Percentiles rank a stretch among this genome's conserved stretches.
These are phyloP conservation scores for Aleiodes testaceus DNA, from an alignment of 2,888 invertebrate genomes.

Conservation along the genomic window DNA sequence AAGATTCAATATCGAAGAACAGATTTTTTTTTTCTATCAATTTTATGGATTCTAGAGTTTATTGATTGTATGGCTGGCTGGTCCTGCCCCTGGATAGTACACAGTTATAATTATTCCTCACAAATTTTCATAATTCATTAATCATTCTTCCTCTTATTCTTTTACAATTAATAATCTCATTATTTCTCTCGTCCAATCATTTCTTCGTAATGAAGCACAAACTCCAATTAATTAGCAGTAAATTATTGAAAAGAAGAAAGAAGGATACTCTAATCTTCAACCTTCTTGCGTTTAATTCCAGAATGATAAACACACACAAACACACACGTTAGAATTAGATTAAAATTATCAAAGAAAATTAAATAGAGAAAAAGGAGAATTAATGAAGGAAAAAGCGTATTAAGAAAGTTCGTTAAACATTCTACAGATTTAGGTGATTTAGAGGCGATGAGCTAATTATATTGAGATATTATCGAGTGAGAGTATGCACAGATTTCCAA, in stretches of 20 bases:
- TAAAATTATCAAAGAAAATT: constrained; percentile 11
- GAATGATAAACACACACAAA: constrained; percentile 16
- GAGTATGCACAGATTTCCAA: constrained; percentile 15
- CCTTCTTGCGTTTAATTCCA: constrained; percentile 35
- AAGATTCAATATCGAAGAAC: constrained; percentile 18
- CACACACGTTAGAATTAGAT: constrained; percentile 30
- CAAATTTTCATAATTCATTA: constrained; percentile 16
- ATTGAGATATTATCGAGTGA: constrained; percentile 15
- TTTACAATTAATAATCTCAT: constrained; percentile 1
- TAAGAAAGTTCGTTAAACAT: constrained; percentile 11
- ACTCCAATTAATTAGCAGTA: constrained; percentile 19
- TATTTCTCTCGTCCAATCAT: constrained; percentile 34
- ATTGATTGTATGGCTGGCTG: background rate
- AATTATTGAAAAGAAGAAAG: background rate
- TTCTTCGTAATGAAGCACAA: constrained; percentile 35
- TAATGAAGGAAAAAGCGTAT: background rate
- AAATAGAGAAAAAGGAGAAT: constrained; percentile 5
- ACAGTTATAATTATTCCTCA: background rate
- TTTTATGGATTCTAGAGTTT: background rate
- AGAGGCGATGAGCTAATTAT: constrained; percentile 8
- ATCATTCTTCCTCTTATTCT: constrained; percentile 6
- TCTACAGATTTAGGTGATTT: constrained; percentile 22
- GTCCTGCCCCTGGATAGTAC: constrained; percentile 23
- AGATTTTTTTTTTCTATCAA: background rate
- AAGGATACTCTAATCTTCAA: background rate